Conservation (phyloP, 2,797 vertebrate genomes). For the Myotis myotis region DNA sequence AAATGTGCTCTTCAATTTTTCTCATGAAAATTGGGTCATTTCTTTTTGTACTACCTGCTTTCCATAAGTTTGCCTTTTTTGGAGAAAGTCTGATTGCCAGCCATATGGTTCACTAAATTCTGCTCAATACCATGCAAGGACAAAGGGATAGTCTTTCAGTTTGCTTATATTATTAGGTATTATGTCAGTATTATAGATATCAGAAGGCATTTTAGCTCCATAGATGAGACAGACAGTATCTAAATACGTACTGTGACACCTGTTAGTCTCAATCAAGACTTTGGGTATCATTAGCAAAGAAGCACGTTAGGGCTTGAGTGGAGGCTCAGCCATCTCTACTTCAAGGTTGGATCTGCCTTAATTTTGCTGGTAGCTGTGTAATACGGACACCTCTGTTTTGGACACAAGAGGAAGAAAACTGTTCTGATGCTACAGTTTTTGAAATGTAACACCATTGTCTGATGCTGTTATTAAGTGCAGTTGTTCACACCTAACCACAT, state of each 20-base stretch:
- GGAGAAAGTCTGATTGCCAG: slow-evolving; percentile 67
- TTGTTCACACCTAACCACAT: slow-evolving; percentile 72
- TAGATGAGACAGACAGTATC: slow-evolving; percentile 71
- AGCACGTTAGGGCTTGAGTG: slow-evolving; percentile 32
- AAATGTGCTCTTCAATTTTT: slow-evolving; percentile 23
- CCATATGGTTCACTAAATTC: slow-evolving; percentile 65
- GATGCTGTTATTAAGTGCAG: slow-evolving; percentile 63
- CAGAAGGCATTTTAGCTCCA: slow-evolving; percentile 71
- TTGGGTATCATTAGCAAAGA: slow-evolving; percentile 65
- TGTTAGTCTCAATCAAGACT: slow-evolving; percentile 77
- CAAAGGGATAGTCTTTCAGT: slow-evolving; percentile 85
- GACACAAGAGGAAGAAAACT: slow-evolving; percentile 60
- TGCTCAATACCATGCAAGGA: slow-evolving; percentile 82
- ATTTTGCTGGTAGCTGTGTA: slow-evolving; percentile 63
- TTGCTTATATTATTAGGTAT: slow-evolving; percentile 85
- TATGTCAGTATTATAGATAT: slow-evolving; percentile 82
- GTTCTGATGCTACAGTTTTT: slow-evolving; percentile 48
- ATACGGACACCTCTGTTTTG: slow-evolving; percentile 68
- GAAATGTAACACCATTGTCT: slow-evolving; percentile 73
- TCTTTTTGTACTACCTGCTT: slow-evolving; percentile 62
- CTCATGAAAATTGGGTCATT: slow-evolving; percentile 55
- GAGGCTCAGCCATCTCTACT: neutral
- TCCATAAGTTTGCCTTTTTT: slow-evolving; percentile 58
- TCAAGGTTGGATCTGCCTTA: slow-evolving; percentile 50
- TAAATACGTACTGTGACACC: slow-evolving; percentile 75